Conservation (phyloP, 2,888 invertebrate genomes). For the Lordiphosa fenestrarum region DNA sequence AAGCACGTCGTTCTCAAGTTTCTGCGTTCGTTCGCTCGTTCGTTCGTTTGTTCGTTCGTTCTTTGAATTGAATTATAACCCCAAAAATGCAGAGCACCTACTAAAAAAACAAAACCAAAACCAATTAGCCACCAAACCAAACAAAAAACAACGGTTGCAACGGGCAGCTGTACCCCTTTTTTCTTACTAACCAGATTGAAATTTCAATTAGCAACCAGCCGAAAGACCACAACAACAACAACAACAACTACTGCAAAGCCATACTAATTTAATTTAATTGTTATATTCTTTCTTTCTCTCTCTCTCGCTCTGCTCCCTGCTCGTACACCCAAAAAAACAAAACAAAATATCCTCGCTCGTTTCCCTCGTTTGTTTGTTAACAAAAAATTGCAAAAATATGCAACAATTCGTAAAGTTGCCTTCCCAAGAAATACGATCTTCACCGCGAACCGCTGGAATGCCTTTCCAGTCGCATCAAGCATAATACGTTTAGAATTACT, state of each 20-base stretch:
- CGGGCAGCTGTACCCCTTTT: slow-evolving; percentile 11
- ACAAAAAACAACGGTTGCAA: slow-evolving; percentile 18
- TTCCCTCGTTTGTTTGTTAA: slow-evolving; percentile 14
- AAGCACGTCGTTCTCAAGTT: slow-evolving; percentile 34
- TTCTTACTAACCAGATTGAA: slow-evolving; percentile 61
- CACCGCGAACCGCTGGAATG: slow-evolving; percentile 80
- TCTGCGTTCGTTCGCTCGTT: slow-evolving; percentile 45
- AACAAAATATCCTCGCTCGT: slow-evolving; percentile 20
- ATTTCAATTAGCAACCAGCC: slow-evolving; percentile 53
- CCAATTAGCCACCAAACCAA: slow-evolving; percentile 10
- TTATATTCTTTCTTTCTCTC: slow-evolving; percentile 37
- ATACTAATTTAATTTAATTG: slow-evolving; percentile 43
- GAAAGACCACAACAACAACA: slow-evolving; percentile 30
- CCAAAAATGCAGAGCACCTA: slow-evolving; percentile 54
- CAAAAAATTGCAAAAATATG: not conserved
- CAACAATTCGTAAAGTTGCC: slow-evolving; percentile 67
- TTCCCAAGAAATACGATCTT: slow-evolving; percentile 79
- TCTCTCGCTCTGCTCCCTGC: slow-evolving; percentile 20
- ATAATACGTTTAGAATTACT: slow-evolving; percentile 78
- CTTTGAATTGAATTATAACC: slow-evolving; percentile 43
- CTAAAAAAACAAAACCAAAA: slow-evolving; percentile 31
- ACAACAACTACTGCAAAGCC: slow-evolving; percentile 23
- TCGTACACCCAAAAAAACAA: slow-evolving; percentile 1
- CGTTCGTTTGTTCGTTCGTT: slow-evolving; percentile 48
- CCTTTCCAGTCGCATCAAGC: slow-evolving; percentile 79